Evolutionary conservation across 2,797 vertebrate genomes (phyloP), one percentile per base, ranked within the genome.

Genomic region (Gobio occitaniae): DNA sequence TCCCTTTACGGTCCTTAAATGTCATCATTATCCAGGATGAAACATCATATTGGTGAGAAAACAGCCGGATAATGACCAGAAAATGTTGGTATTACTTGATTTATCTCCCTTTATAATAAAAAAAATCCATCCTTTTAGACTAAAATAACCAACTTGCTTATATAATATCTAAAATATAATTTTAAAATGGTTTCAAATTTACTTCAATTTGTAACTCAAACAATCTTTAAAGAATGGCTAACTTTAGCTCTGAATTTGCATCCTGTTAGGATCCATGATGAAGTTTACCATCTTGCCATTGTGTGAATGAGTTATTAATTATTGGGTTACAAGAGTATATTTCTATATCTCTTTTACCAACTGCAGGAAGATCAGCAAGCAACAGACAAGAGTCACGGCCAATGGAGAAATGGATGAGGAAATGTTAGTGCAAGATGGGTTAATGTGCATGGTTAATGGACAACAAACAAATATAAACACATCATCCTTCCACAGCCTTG

Each of bases 361-460:
- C 16, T 8, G 32, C 69, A 25, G 29, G 47, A 70, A 63, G 32
- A 50, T 54, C 54, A 68, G 78, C 69, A 75, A 52, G 80, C 41
- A 80, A 32, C 54, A 66, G 71, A 76, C 61, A 29, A 59, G 78
- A 83, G 75, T 72, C 59, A 7, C 80, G 70, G 76, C 41, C 65
- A 79, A 82, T 41, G 75, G 47, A 78, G 80, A 71, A 72, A 86
- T 84, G 76, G 81, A 84, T 88, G 90, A 89, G 48, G 69, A 70
- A 25, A 48, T 48, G 88, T 91, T 90, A 91, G 88, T 89, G 59
- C 88, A 90, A 89, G 44, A 87, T 85, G 87, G 82, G 32, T 75
- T 77, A 89, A 91, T 86, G 85, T 65, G 86, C 90, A 56, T 86
- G 87, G 91, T 92, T 65, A 82, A 10, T 85, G 6, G 38, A 85